Evolutionary conservation across 2,888 invertebrate species (phyloP), one percentile per base, ranked within the genome.

Genomic region (Pilophorus perplexus): DNA sequence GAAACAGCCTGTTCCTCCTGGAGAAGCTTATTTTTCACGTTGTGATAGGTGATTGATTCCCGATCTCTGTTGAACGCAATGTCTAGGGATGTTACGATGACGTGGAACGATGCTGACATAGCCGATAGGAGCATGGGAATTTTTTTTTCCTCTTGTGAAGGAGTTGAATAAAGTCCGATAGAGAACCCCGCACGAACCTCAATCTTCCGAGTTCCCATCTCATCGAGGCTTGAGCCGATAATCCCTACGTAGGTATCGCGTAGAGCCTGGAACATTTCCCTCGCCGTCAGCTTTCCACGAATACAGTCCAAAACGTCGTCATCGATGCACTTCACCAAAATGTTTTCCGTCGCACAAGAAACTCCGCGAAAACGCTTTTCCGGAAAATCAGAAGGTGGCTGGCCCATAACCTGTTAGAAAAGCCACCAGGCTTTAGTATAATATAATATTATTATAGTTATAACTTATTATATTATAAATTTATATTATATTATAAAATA

Each of bases 201-300:
- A 52, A 27, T 16, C 8, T 52, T 25, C 27, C 27, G 1, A 52
- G 16, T 52, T 52, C 52, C n/a, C 16, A 22, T 52, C 52, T 52
- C 14, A 52, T 52, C 28, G 28, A 52, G 3, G 52, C 52, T 2
- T 52, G 28, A 5, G 52, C 52, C 27, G 52, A 52, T 16, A 52
- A 33, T 46, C 22, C 46, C 23, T n/a, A 16, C 8, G 23, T 52
- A 52, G 25, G 55, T 55, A 12, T 33, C 38, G 18, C 37, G 18
- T 8, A 55, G 55, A 6, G 55, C 55, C 20, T 37, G 20, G n/a
- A 22, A 55, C 55, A 55, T 55, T 55, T 55, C 55, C 33, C 55
- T 33, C 20, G 55, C 55, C 14, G 55, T 55, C 18, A 3, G 5
- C 37, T 55, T 55, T 18, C 22, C 55, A 20, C 55, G 55, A 37